Conservation (phyloP, 2,113 vertebrate species). For the Istiophorus platypterus region DNA sequence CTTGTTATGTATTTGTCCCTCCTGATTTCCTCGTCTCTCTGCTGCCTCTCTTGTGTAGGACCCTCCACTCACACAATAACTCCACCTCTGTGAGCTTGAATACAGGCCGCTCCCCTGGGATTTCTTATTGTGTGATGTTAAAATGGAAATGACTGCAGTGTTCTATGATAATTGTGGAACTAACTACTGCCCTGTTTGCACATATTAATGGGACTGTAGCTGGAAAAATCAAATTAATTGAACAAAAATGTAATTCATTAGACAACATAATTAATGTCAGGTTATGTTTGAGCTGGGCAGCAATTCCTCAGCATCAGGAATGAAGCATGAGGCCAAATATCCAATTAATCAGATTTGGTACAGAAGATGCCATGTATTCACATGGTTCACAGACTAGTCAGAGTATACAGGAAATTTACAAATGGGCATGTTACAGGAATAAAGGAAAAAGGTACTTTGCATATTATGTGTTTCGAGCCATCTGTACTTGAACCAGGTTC, state of each 20-base stretch:
- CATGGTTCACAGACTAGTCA: constrained; percentile 18
- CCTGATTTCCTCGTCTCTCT: constrained; percentile 10
- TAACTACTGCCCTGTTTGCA: constrained; percentile 73
- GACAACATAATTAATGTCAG: constrained; percentile 74
- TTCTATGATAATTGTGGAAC: constrained; percentile 76
- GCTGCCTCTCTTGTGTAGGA: constrained; percentile 53
- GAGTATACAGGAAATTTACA: constrained; percentile 33
- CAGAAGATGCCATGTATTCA: constrained; percentile 37
- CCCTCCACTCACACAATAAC: constrained; percentile 72
- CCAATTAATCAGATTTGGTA: constrained; percentile 63
- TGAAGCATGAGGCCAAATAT: constrained; percentile 54
- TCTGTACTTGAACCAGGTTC: constrained; percentile 41
- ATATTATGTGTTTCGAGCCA: constrained; percentile 49
- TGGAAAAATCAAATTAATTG: constrained; percentile 68
- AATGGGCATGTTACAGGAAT: constrained; percentile 16
- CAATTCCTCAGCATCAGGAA: constrained; percentile 56
- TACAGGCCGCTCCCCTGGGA: constrained; percentile 61
- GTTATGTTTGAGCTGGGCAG: constrained; percentile 59
- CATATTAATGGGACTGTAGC: constrained; percentile 63
- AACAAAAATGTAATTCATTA: constrained; percentile 80
- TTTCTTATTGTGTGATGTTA: constrained; percentile 72
- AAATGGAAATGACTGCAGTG: constrained; percentile 75
- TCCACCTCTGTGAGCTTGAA: constrained; percentile 56
- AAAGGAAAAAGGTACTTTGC: constrained; percentile 41
- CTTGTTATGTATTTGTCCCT: constrained; percentile 20